These are phyloP conservation scores for Cheiracanthium punctorium DNA, from an alignment of 2,888 invertebrate genomes.

Conservation along the genomic window DNA sequence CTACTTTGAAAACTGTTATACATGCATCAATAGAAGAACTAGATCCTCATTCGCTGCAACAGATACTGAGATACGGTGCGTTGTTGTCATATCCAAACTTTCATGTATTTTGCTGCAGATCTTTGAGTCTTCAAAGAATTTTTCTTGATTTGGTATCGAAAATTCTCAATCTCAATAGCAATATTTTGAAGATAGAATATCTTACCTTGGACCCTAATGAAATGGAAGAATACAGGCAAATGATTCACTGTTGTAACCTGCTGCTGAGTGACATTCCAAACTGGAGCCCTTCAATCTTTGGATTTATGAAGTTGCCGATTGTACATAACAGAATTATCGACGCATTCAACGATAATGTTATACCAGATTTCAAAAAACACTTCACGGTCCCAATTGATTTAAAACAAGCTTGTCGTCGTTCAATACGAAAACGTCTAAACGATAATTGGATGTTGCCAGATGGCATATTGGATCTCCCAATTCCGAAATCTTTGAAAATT, in stretches of 20 bases:
- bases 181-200: background rate
- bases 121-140: background rate
- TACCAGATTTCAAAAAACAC: background rate
- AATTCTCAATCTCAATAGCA: background rate
- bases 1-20: no score
- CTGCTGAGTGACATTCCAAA: background rate
- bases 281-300: no score
- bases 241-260: background rate
- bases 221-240: background rate
- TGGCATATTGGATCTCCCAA: background rate
- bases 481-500: background rate
- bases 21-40: no score
- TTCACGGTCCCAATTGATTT: background rate
- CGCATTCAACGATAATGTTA: background rate
- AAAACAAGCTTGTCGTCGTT: background rate
- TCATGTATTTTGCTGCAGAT: background rate
- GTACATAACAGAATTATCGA: background rate
- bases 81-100: background rate
- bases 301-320: no score
- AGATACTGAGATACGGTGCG: background rate
- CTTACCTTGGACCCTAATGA: background rate
- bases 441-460: background rate
- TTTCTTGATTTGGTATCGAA: background rate
- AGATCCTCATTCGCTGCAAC: no score
- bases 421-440: background rate